Evolutionary conservation across 2,797 vertebrate genomes (phyloP), one percentile per base, ranked within the genome.

Genomic region (Florisuga fusca): DNA sequence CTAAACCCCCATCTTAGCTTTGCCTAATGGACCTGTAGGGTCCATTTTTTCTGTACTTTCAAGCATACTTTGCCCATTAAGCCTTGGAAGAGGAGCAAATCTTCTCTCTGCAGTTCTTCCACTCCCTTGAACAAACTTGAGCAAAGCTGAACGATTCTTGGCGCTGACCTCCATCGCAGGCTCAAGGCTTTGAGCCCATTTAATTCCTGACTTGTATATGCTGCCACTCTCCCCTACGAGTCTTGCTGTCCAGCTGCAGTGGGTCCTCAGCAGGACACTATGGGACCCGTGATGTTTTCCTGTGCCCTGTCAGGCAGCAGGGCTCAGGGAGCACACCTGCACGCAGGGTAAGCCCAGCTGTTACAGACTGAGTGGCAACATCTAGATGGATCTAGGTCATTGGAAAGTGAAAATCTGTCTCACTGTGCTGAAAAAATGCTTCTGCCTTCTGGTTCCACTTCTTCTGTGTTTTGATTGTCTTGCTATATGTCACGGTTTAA

Each of bases 121-220:
- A 5, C 77, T 84, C 20, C 22, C 33, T 74, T 53, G 17, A 36
- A 57, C 1, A 21, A 19, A 46, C 16, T 20, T 46, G 33, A 63
- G 23, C 21, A 63, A 71, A 15, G 31, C 50, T 71, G 78, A 54
- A 27, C 5, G 21, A n/a, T 46, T 9, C 50, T 87, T 41, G 50
- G 38, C 57, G 43, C 0, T 0, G 21, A 33, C 34, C 18, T 63
- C 57, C 74, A 0, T 45, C 45, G 18, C 4, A 4, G 18, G 6
- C 16, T 61, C 50, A 8, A 25, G 54, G 31, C 41, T 73, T 54
- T 26, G 34, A 36, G 27, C 12, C 3, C 14, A 22, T 57, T 75
- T n/a, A 6, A 8, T 15, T 1, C 4, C 1, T 54, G 27, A 34
- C 45, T 68, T 89, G 7, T n/a, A 62, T 1, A 5, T 41, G 38